Evolutionary conservation across 2,888 invertebrate genomes (phyloP), one percentile per base, ranked within the genome.

Genomic region (Sepiola atlantica): DNA sequence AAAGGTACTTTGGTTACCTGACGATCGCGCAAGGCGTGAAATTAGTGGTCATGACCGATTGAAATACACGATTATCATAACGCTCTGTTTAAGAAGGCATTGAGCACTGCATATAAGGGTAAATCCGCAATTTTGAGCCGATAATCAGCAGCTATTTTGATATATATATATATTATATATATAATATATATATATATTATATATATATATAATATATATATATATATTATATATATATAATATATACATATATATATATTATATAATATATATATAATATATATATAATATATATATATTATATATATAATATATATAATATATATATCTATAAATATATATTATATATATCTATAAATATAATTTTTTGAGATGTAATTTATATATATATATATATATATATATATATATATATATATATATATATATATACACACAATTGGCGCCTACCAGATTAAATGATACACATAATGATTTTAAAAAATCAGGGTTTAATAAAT

Each of bases 341-440:
- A 24, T 61, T 61, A 20, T 28, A 61, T 61, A 20, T 24, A 61
- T 61, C 0, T 61, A 24, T 61, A 61, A 8, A 61, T 61, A 61
- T 24, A 61, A n/a, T n/a, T n/a, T n/a, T n/a, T n/a, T n/a, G n/a
- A n/a, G n/a, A n/a, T n/a, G n/a, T n/a, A n/a, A n/a, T n/a, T n/a
- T n/a, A n/a, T 45, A n/a, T 28, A 28, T 28, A n/a, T 10, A 77
- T 28, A 77, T 10, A 10, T 28, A 12, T n/a, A n/a, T n/a, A 77
- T 77, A 77, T 32, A n/a, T 77, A 77, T 77, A 77, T 77, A 77
- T 77, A n/a, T 77, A 77, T 77, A 77, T n/a, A 32, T 77, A 77
- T 77, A 32, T 77, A 57, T 20, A 57, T 57, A 57, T 57, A 24
- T 45, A 45, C 8, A 45, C 2, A 45, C 8, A 45, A 45, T 45